Evolutionary conservation across 35 echinoderm and acorn worm genomes (phyloP), one percentile per base, ranked within the genome.

Genomic region (Strongylocentrotus purpuratus): DNA sequence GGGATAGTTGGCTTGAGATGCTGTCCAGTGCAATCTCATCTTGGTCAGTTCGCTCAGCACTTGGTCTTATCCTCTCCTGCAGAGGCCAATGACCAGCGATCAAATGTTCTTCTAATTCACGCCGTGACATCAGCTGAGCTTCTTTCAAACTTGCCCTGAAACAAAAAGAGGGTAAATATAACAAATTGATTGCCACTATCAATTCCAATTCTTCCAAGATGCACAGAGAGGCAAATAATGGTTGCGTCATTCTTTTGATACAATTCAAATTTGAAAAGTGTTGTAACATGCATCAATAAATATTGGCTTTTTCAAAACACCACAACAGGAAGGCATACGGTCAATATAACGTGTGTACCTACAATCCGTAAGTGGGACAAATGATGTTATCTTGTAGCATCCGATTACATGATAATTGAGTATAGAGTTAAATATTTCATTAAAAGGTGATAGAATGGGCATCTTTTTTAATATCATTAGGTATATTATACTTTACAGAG

Each of bases 51-150:
- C 88, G 58, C 46, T 45, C 28, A 7, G 22, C 32, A 28, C 46
- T 45, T 0, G 46, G 45, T 14, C 87, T 50, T 2, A 32, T 95
- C 31, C 94, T 85, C 28, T 50, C 48, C 87, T 61, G 88, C 20
- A 33, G 60, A 22, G 33, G 85, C 96, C 93, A 97, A 20, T 97
- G 96, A 31, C 96, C 96, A n/a, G 65, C 71, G 5, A 95, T 97
- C 78, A 97, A 47, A 71, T 97, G 96, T 48, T 97, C 94, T 70
- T 97, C 96, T 33, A 97, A 87, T 46, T 95, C 94, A 48, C 85
- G 70, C 33, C 96, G 65, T 22, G 96, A 93, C 18, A 95, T 93
- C 91, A 95, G 89, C 91, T 92, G 88, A 33, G 88, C 96, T 46
- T 95, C 94, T 70, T 95, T 95, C 88, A 86, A 46, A 33, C 65